phyloP scores from a whole-genome alignment of 2,888 invertebrate genomes.

The Uloborus plumipes region DNA sequence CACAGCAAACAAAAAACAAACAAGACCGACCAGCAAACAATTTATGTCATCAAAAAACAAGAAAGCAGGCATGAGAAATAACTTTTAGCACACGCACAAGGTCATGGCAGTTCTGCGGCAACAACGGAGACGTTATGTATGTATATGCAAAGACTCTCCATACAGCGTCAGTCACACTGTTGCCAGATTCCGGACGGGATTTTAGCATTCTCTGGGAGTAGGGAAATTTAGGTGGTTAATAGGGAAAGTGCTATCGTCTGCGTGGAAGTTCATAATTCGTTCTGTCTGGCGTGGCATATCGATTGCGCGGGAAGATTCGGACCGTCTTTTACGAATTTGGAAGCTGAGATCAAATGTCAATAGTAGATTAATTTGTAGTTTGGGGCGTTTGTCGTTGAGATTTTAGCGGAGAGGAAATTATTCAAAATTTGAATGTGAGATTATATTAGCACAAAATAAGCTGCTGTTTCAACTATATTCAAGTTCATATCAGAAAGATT shows the following conservation, averaged over 20 bases:
- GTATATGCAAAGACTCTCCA: constrained; percentile 41
- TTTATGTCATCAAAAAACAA: constrained; percentile 64
- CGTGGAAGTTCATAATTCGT: too few relatives aligned
- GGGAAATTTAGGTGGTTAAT: constrained; percentile 23
- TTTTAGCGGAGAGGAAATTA: too few relatives aligned
- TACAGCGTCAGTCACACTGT: constrained; percentile 35
- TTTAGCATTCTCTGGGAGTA: constrained; percentile 17
- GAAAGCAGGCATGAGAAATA: constrained; percentile 59
- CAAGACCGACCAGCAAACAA: constrained; percentile 58
- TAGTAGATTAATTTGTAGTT: too few relatives aligned
- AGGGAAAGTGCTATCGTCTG: constrained; percentile 31
- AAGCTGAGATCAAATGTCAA: too few relatives aligned
- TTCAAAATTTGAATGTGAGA: too few relatives aligned
- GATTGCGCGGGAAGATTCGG: too few relatives aligned
- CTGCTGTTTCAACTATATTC: too few relatives aligned
- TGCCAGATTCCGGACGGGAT: constrained; percentile 29
- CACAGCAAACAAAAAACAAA: constrained; percentile 49
- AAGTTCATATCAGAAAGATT: too few relatives aligned
- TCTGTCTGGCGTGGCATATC: too few relatives aligned
- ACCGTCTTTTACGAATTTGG: too few relatives aligned
- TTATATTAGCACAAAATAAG: too few relatives aligned
- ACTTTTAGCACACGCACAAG: constrained; percentile 57
- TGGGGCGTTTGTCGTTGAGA: too few relatives aligned
- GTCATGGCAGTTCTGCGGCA: constrained; percentile 36
- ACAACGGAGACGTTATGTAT: constrained; percentile 38